Conservation (phyloP, 2,888 invertebrate species). For the Hirtodrosophila histrioides region DNA sequence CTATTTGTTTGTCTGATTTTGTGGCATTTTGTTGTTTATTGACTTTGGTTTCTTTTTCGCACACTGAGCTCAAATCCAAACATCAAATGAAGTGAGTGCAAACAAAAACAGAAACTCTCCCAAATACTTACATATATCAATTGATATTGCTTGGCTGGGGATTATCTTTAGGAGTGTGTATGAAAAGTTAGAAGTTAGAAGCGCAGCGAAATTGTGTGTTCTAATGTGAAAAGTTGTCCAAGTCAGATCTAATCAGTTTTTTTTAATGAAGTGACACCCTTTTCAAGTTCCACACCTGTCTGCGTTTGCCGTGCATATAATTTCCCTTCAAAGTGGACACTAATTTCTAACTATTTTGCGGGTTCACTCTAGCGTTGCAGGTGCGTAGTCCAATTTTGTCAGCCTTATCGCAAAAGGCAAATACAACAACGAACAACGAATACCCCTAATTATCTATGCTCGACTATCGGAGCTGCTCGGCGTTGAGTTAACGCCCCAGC, state of each 20-base stretch:
- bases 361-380: conserved; percentile 52
- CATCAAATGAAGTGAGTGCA: conserved; percentile 63
- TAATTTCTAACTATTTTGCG: conserved; percentile 48
- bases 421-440: conserved; percentile 25
- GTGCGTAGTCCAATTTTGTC: conserved; percentile 53
- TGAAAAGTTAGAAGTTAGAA: too few species aligned
- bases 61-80: conserved; percentile 68
- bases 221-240: too few species aligned
- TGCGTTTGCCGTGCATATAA: too few species aligned
- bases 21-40: conserved; percentile 58
- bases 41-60: conserved; percentile 73
- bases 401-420: conserved; percentile 25
- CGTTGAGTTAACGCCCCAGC: conserved; percentile 53
- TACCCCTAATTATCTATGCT: conserved; percentile 48
- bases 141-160: too few species aligned
- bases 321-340: conserved; percentile 19
- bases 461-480: conserved; percentile 17
- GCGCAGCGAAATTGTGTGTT: too few species aligned
- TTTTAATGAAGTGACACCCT: too few species aligned
- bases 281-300: too few species aligned
- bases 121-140: conserved; percentile 19
- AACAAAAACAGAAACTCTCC: conserved; percentile 54
- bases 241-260: too few species aligned
- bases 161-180: too few species aligned
- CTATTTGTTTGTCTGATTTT: conserved; percentile 44